Percentiles rank a stretch among this genome's conserved stretches.
Conservation (phyloP, 2,888 invertebrate genomes). For the Stegana nigrithorax region DNA sequence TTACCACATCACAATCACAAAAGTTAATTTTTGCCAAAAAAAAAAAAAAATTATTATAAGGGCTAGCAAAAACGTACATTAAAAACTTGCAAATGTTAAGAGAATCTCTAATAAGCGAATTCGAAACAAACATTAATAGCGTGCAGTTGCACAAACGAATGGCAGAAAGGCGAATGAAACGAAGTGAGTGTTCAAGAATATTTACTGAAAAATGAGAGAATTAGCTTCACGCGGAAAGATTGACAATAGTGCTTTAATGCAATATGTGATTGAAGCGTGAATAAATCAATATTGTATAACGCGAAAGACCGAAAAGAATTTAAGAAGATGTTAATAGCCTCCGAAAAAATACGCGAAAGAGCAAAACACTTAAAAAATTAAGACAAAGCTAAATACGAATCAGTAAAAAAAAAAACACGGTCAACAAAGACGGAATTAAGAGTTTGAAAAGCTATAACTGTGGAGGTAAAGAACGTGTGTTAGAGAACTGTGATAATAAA, state of each 20-base stretch:
- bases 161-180: background rate
- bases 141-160: background rate
- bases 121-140: background rate
- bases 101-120: background rate
- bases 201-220: background rate
- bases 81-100: background rate
- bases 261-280: background rate
- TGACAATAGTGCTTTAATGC: background rate
- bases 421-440: background rate
- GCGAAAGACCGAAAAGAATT: conserved; percentile 29
- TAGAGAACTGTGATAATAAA: conserved; percentile 22
- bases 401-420: background rate
- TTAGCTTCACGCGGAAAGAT: background rate
- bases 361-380: background rate
- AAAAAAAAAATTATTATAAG: background rate
- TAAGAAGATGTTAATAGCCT: conserved; percentile 29
- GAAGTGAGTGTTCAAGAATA: background rate
- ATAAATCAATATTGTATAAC: background rate
- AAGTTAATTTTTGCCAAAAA: background rate
- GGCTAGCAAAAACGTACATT: background rate
- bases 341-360: background rate
- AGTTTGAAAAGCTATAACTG: too few relatives aligned
- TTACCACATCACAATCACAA: background rate
- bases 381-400: background rate
- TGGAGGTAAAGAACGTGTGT: too few relatives aligned